phyloP scores from a whole-genome alignment of 2,888 invertebrate genomes.

The Cyclophora punctaria region DNA sequence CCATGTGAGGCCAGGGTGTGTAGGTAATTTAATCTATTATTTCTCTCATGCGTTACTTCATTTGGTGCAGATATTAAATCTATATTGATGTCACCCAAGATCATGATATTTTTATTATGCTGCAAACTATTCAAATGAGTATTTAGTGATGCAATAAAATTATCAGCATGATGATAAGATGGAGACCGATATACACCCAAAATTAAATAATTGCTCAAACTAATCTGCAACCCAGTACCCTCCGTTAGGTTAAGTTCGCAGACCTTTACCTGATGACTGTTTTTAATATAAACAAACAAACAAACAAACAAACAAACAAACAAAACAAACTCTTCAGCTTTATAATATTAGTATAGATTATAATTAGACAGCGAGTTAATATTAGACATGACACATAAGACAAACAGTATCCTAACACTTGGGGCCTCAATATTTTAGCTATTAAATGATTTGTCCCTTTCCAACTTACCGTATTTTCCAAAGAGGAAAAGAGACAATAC shows the following conservation, averaged over 20 bases:
- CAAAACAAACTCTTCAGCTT: no score
- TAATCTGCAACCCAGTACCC: slow-evolving; percentile 14
- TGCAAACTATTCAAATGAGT: slow-evolving; percentile 9
- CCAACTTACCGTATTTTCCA: no score
- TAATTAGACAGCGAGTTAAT: no score
- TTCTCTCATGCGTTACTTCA: slow-evolving; percentile 11
- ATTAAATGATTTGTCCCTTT: no score
- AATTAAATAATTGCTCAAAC: slow-evolving; percentile 5
- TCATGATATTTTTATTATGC: slow-evolving; percentile 10
- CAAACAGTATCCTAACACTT: no score
- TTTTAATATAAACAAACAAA: slow-evolving; percentile 11
- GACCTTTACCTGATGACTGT: background rate
- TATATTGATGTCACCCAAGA: slow-evolving; percentile 24
- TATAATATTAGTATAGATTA: no score
- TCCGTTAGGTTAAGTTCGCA: slow-evolving; percentile 8
- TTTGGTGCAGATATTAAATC: slow-evolving; percentile 9
- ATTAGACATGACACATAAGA: no score
- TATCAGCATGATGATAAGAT: slow-evolving; percentile 11
- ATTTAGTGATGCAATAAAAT: slow-evolving; percentile 15
- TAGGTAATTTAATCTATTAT: slow-evolving; percentile 16
- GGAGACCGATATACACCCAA: slow-evolving; percentile 22
- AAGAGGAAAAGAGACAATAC: no score
- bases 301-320: no score
- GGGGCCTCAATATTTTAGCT: no score
- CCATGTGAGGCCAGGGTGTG: slow-evolving; percentile 14